Conservation (phyloP, 2,888 invertebrate species). For the Melanotus villosus region DNA sequence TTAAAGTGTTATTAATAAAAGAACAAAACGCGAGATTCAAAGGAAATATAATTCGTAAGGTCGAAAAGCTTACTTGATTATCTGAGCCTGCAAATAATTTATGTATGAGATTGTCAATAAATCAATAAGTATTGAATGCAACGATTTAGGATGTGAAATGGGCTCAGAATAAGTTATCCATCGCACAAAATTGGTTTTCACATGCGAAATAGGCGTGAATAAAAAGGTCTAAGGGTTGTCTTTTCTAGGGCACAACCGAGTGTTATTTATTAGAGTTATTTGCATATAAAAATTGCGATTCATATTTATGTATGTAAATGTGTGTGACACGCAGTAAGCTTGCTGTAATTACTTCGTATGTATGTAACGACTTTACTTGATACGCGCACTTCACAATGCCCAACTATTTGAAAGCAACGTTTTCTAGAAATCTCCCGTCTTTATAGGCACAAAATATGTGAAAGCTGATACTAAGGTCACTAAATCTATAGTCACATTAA, state of each 20-base stretch:
- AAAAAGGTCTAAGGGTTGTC: constrained; percentile 68
- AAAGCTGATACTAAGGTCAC: constrained; percentile 50
- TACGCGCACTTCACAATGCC: not conserved
- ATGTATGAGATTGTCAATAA: constrained; percentile 52
- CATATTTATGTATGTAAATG: constrained; percentile 51
- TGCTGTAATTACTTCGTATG: constrained; percentile 31
- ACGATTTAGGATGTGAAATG: constrained; percentile 57
- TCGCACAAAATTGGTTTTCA: constrained; percentile 75
- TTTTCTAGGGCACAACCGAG: constrained; percentile 57
- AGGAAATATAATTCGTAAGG: not conserved
- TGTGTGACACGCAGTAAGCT: constrained; percentile 30
- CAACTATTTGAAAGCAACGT: constrained; percentile 33
- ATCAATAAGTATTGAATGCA: constrained; percentile 53
- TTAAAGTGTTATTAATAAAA: constrained; percentile 13
- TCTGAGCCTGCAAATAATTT: constrained; percentile 26
- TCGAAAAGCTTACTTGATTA: not conserved
- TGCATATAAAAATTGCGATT: constrained; percentile 51
- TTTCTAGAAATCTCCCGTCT: constrained; percentile 38
- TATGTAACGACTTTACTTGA: constrained; percentile 41
- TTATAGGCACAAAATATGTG: constrained; percentile 51
- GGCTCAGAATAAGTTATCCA: constrained; percentile 71
- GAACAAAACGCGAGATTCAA: not conserved
- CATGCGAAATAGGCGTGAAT: constrained; percentile 74
- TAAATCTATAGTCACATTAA: constrained; percentile 45
- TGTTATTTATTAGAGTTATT: constrained; percentile 66